Base-by-base conservation (phyloP, 2,113 vertebrate species). In the Gymnocephalus cernua region DNA sequence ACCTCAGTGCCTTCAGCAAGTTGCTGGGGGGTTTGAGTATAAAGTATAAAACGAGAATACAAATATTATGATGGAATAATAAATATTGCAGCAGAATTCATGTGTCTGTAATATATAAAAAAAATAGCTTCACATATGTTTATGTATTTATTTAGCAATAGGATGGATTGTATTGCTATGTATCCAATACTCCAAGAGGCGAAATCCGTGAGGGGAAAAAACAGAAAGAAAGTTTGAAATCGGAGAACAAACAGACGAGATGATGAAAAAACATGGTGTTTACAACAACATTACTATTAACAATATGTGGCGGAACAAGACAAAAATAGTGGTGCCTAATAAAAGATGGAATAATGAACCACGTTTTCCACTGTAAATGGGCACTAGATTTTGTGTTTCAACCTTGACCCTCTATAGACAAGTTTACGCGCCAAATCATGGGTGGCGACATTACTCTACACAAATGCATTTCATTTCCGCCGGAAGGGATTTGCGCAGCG, bases 251-350 rank as follows among this genome's bases (percentile, higher is more conserved):
- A 47, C 23, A 47, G 8, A 56, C 25, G 48, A 53, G 1, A 51
- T 2, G 16, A 25, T 38, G 47, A 19, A 66, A 61, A 27, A 77
- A 61, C 0, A 1, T 61, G 6, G 25, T 25, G 32, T 65, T 59
- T 71, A 70, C 27, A 65, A 23, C 15, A 0, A 72, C n/a, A 66
- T 74, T 23, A 57, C 3, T 16, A 65, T 65, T 76, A 32, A 54
- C 18, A n/a, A 9, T 0, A 0, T 53, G 12, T 51, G 9, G 3
- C 14, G 18, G 14, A 57, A 65, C 41, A 38, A 41, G 27, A 57
- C 12, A 58, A 50, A 74, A 47, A 19, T 53, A 9, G 0, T n/a
- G 4, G 5, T 58, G 27, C 27, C 25, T 58, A 72, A n/a, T n/a
- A 41, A 29, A 47, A 80, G n/a, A 51, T 35, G 48, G 18, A 35